Conservation (phyloP, 2,888 invertebrate genomes). For the Thereva nobilitata region DNA sequence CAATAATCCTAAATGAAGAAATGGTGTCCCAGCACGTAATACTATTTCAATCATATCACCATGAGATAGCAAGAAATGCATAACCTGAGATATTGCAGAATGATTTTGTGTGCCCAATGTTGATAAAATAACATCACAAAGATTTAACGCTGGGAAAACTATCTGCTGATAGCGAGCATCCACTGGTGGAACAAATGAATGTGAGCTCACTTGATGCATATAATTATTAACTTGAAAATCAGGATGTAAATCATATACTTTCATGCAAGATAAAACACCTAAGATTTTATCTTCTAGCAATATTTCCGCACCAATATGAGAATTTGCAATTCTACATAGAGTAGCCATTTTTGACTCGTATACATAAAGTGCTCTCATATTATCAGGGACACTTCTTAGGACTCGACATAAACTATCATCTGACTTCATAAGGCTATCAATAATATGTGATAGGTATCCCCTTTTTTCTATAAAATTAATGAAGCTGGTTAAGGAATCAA, state of each 20-base stretch:
- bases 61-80: constrained; percentile 79
- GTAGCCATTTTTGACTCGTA: constrained; percentile 88
- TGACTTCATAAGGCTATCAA: constrained; percentile 77
- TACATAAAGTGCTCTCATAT: constrained; percentile 77
- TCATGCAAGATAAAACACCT: constrained; percentile 68
- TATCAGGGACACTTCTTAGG: constrained; percentile 69
- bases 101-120: constrained; percentile 83
- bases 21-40: constrained; percentile 70
- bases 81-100: constrained; percentile 78
- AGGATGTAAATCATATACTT: constrained; percentile 73
- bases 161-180: constrained; percentile 80
- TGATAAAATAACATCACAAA: constrained; percentile 81
- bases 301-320: constrained; percentile 68
- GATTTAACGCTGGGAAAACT: constrained; percentile 76
- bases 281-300: constrained; percentile 66
- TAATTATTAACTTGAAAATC: constrained; percentile 60
- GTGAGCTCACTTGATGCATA: constrained; percentile 40
- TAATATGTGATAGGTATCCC: constrained; percentile 79
- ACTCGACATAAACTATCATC: constrained; percentile 69
- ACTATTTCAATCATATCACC: constrained; percentile 80
- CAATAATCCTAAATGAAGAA: constrained; percentile 68
- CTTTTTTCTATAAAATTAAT: constrained; percentile 65
- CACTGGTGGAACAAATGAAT: constrained; percentile 65
- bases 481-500: constrained; percentile 72
- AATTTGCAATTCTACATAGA: constrained; percentile 70